phyloP scores from a whole-genome alignment of 2,888 invertebrate genomes.

The Zaprionus obscuricornis region DNA sequence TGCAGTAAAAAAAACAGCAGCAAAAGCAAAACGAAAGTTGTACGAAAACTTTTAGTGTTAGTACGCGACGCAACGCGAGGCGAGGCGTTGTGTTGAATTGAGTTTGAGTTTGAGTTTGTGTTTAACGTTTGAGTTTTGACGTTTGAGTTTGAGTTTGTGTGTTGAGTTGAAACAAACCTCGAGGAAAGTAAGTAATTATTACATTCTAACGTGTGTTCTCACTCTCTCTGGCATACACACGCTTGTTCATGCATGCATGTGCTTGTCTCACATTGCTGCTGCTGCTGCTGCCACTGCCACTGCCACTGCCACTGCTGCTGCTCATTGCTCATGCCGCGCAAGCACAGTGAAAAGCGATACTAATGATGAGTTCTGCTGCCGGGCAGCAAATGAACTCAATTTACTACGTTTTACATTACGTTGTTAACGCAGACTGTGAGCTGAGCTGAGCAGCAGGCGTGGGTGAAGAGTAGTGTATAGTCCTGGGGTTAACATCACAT shows the following conservation, averaged over 20 bases:
- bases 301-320: no score
- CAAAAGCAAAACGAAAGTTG: constrained; percentile 22
- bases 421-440: constrained; percentile 9
- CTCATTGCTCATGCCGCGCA: constrained; percentile 56
- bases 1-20: constrained; percentile 53
- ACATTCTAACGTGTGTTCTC: constrained; percentile 56
- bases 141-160: constrained; percentile 12
- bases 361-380: constrained; percentile 78
- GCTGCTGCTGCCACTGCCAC: no score
- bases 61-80: neutral
- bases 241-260: constrained; percentile 12
- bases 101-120: constrained; percentile 20
- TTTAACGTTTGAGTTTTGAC: constrained; percentile 17
- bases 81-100: no score
- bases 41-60: constrained; percentile 39
- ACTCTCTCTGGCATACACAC: neutral
- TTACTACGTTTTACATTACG: constrained; percentile 72
- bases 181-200: constrained; percentile 74
- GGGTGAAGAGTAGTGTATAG: neutral
- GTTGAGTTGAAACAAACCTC: constrained; percentile 52
- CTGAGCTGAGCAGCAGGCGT: neutral
- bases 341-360: constrained; percentile 79
- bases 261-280: constrained; percentile 28
- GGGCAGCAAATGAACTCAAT: constrained; percentile 77
- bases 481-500: no score